Evolutionary conservation across 2,797 vertebrate genomes (phyloP).

Genomic region (Sebastes itinus): DNA sequence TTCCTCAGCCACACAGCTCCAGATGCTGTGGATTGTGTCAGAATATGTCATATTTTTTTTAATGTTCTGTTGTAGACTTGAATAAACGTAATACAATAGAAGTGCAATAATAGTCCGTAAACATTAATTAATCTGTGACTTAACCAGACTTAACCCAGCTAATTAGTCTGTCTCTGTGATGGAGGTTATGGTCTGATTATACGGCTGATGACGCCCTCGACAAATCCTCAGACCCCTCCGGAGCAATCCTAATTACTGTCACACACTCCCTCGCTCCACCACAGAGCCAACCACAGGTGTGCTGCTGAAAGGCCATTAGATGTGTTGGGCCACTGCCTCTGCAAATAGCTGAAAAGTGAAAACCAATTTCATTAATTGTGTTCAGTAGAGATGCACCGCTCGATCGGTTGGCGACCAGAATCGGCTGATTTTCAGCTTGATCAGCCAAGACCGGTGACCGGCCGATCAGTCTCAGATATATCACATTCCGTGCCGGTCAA

Average conservation of each 20-base stretch:
- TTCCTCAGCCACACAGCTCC: slow-evolving; percentile 2
- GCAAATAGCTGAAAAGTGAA: slow-evolving; percentile 11
- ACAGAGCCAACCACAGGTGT: slow-evolving; percentile 30
- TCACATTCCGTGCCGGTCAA: background rate
- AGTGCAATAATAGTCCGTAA: background rate
- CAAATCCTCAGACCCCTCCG: slow-evolving; percentile 36
- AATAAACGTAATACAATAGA: background rate
- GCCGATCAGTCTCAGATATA: background rate
- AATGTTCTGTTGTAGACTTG: background rate
- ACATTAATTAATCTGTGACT: slow-evolving; percentile 3
- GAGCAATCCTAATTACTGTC: slow-evolving; percentile 41
- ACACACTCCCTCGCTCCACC: background rate
- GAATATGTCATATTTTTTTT: background rate
- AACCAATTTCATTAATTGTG: background rate
- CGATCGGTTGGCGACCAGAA: background rate
- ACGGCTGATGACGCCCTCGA: slow-evolving; percentile 18
- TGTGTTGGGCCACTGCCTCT: background rate
- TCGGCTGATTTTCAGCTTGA: background rate
- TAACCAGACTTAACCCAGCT: slow-evolving; percentile 2
- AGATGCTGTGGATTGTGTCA: background rate
- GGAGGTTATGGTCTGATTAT: slow-evolving; percentile 23
- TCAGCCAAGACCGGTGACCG: background rate
- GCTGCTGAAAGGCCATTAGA: slow-evolving; percentile 30
- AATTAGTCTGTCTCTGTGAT: slow-evolving; percentile 28
- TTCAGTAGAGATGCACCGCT: background rate